A percentile compares a stretch with the other conserved stretches of the same genome.
phyloP scores from a whole-genome alignment of 2,797 vertebrate species.

The Ispidina picta region DNA sequence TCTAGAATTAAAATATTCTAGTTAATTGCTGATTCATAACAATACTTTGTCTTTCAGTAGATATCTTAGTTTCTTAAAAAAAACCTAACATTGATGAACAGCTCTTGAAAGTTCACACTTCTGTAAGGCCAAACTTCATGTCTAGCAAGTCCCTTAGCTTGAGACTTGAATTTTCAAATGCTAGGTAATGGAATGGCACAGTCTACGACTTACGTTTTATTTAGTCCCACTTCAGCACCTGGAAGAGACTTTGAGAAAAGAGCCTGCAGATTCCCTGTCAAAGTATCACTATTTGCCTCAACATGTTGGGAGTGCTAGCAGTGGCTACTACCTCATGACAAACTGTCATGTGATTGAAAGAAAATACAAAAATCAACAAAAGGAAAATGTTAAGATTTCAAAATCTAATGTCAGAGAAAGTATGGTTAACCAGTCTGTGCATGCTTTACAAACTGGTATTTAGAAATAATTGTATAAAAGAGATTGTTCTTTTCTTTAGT shows the following conservation, averaged over 20 bases:
- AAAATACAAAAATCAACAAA: background rate
- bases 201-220: background rate
- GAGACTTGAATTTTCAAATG: background rate
- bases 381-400: constrained; percentile 24
- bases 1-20: background rate
- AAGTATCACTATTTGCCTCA: background rate
- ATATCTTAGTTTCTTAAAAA: background rate
- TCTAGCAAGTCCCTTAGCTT: background rate
- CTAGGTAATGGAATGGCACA: background rate
- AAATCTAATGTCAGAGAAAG: constrained; percentile 27
- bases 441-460: constrained; percentile 43
- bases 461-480: constrained; percentile 39
- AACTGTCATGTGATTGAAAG: constrained; percentile 24
- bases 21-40: background rate
- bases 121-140: background rate
- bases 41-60: background rate
- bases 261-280: background rate
- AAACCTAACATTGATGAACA: background rate
- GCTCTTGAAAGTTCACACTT: background rate
- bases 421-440: constrained; percentile 23
- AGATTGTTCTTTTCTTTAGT: constrained; percentile 20
- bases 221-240: background rate
- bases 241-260: background rate
- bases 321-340: background rate
- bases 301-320: background rate